Conservation (phyloP, 2,888 invertebrate species). For the Agonopterix subpropinquella region DNA sequence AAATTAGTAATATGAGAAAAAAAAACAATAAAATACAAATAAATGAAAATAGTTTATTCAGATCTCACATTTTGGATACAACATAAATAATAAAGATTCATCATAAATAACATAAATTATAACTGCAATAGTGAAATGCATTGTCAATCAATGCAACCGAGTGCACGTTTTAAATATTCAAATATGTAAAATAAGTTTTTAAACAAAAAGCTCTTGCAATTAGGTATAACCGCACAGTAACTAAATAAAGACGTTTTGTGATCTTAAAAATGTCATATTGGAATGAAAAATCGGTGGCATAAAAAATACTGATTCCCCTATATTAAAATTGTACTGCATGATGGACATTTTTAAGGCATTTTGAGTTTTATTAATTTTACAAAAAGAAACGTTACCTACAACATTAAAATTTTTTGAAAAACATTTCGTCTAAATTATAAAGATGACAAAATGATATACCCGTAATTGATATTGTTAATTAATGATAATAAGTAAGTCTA, state of each 20-base stretch:
- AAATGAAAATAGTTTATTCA: slow-evolving; percentile 52
- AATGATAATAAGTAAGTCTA: neutral
- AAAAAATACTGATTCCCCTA: slow-evolving; percentile 34
- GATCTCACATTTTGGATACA: slow-evolving; percentile 40
- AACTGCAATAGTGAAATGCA: slow-evolving; percentile 48
- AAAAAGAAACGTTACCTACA: slow-evolving; percentile 3
- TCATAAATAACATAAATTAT: slow-evolving; percentile 33
- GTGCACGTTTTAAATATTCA: slow-evolving; percentile 4
- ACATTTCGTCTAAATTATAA: slow-evolving; percentile 4
- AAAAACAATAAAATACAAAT: slow-evolving; percentile 18
- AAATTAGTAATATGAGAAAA: neutral
- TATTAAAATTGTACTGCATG: slow-evolving; percentile 10
- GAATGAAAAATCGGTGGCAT: slow-evolving; percentile 48
- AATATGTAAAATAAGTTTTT: slow-evolving; percentile 15
- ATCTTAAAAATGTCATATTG: slow-evolving; percentile 13
- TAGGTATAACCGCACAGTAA: slow-evolving; percentile 37
- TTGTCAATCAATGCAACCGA: slow-evolving; percentile 44
- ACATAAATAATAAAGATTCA: slow-evolving; percentile 25
- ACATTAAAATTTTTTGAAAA: slow-evolving; percentile 3
- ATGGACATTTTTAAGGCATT: slow-evolving; percentile 7
- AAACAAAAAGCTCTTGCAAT: slow-evolving; percentile 11
- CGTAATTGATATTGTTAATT: slow-evolving; percentile 18
- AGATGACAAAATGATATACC: slow-evolving; percentile 17
- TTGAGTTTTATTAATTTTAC: neutral
- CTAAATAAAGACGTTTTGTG: slow-evolving; percentile 14